phyloP scores from a whole-genome alignment of 2,797 vertebrate genomes.

The Amblyopsis hoosieri region DNA sequence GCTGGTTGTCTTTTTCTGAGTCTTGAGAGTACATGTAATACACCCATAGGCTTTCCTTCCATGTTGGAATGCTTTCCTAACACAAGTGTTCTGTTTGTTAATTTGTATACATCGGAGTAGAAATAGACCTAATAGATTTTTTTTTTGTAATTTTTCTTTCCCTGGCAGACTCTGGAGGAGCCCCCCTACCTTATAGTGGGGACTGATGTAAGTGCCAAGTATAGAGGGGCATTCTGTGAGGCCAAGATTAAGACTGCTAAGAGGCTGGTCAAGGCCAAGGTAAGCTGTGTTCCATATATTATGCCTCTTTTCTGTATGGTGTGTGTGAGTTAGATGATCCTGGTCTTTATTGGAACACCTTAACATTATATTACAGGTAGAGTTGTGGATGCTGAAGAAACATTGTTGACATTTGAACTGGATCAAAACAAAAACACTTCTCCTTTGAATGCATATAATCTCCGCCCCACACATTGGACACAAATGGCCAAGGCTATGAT shows the following conservation, averaged over 20 bases:
- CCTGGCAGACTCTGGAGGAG: slow-evolving; percentile 80
- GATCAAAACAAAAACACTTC: no score
- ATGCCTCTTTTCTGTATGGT: slow-evolving; percentile 9
- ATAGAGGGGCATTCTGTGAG: slow-evolving; percentile 85
- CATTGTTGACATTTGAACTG: no score
- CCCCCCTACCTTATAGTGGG: slow-evolving; percentile 85
- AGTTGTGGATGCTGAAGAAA: no score
- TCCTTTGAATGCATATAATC: no score
- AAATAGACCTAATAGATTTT: slow-evolving; percentile 14
- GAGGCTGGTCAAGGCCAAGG: slow-evolving; percentile 85
- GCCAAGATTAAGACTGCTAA: slow-evolving; percentile 86
- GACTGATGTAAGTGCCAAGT: slow-evolving; percentile 86
- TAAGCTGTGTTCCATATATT: slow-evolving; percentile 58
- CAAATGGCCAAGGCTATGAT: no score
- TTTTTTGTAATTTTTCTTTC: not conserved
- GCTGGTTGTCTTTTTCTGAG: slow-evolving; percentile 25
- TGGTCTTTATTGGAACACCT: no score
- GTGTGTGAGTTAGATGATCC: slow-evolving; percentile 3
- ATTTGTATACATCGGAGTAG: slow-evolving; percentile 13
- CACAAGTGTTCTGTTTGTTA: not conserved
- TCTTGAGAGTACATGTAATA: slow-evolving; percentile 35
- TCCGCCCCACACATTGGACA: no score
- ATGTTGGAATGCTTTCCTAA: not conserved
- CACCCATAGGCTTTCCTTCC: not conserved
- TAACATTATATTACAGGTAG: no score